These are phyloP conservation scores for Drosophila funebris DNA, from an alignment of 1,140 invertebrate genomes.

Conservation along the genomic window DNA sequence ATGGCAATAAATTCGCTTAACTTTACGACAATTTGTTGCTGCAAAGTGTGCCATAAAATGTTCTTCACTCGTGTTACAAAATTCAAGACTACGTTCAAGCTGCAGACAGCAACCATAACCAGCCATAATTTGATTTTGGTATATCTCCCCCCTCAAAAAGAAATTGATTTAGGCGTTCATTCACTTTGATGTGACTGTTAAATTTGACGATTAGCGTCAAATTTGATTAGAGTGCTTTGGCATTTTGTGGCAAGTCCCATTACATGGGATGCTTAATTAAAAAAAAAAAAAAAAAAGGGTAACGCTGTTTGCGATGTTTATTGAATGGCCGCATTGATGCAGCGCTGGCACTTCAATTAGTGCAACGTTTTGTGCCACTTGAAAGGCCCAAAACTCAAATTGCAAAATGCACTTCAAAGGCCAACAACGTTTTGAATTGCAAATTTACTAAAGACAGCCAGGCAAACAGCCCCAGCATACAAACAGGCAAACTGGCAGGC, in stretches of 20 bases:
- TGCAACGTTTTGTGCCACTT: slow-evolving; percentile 54
- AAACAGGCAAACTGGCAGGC: neutral
- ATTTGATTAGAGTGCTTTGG: slow-evolving; percentile 51
- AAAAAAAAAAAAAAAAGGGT: slow-evolving; percentile 45
- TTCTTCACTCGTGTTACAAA: neutral
- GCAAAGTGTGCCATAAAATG: slow-evolving; percentile 72
- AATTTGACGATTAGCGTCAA: slow-evolving; percentile 61
- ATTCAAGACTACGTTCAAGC: too few species aligned
- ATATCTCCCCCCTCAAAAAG: neutral
- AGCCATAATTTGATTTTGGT: slow-evolving; percentile 63
- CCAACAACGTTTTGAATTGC: slow-evolving; percentile 67
- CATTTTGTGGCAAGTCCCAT: neutral
- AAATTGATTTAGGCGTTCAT: slow-evolving; percentile 54
- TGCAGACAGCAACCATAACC: slow-evolving; percentile 13
- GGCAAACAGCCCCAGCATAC: slow-evolving; percentile 1
- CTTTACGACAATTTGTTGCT: slow-evolving; percentile 81
- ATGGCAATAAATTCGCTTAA: slow-evolving; percentile 82
- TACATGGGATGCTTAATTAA: slow-evolving; percentile 28
- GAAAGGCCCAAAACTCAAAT: slow-evolving; percentile 47
- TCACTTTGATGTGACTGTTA: slow-evolving; percentile 58
- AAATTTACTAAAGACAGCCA: slow-evolving; percentile 48
- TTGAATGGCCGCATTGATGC: slow-evolving; percentile 45
- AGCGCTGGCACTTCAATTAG: slow-evolving; percentile 64
- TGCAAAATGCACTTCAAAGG: slow-evolving; percentile 68
- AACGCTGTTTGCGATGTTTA: slow-evolving; percentile 8